Evolutionary conservation across 2,113 vertebrate genomes (phyloP).

Genomic region (Oncorhynchus keta): DNA sequence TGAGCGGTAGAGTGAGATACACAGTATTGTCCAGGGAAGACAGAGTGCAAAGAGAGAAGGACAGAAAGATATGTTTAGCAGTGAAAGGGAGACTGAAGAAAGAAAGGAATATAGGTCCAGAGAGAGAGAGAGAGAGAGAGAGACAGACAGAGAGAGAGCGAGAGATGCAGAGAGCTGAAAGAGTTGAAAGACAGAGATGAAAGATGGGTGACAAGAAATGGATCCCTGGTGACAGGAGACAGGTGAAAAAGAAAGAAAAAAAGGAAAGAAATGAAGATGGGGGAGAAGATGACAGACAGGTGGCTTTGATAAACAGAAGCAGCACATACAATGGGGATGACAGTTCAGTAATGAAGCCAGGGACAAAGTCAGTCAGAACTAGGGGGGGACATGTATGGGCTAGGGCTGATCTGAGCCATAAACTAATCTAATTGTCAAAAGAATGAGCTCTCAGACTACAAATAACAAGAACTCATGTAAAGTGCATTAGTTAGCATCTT

Average conservation of each 20-base stretch:
- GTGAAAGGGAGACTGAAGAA: not conserved
- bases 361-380: slow-evolving; percentile 1
- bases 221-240: no score
- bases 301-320: slow-evolving; percentile 15
- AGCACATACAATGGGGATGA: not conserved
- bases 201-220: not conserved
- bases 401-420: not conserved
- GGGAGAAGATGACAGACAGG: not conserved
- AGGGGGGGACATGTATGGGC: not conserved
- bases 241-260: no score
- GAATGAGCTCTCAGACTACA: not conserved
- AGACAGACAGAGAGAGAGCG: slow-evolving; percentile 10
- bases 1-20: slow-evolving; percentile 15
- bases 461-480: not conserved
- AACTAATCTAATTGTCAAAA: not conserved
- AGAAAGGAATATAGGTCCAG: not conserved
- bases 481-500: not conserved
- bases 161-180: not conserved
- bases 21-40: slow-evolving; percentile 11
- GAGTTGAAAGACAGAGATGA: not conserved
- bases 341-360: slow-evolving; percentile 16
- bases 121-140: slow-evolving; percentile 6
- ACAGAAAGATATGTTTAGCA: not conserved
- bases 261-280: not conserved
- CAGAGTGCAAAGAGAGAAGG: not conserved